phyloP scores from a whole-genome alignment of 1,140 invertebrate species.

The Drosophila pseudoananassae region DNA sequence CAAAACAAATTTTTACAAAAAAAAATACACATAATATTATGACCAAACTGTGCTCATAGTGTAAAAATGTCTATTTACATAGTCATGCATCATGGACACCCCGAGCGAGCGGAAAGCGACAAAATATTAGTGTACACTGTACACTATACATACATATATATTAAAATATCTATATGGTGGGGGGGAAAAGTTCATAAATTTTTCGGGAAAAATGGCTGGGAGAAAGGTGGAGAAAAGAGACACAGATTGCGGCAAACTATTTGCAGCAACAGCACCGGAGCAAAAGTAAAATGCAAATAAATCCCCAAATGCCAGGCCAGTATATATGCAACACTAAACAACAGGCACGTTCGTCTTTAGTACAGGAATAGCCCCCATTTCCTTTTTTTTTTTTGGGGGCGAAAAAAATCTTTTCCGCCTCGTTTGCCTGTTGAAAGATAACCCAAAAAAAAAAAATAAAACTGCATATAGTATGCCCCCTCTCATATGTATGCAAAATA shows the following conservation, averaged over 20 bases:
- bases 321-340: slow-evolving; percentile 70
- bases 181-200: slow-evolving; percentile 74
- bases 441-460: slow-evolving; percentile 5
- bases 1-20: slow-evolving; percentile 42
- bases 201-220: slow-evolving; percentile 14
- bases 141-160: slow-evolving; percentile 57
- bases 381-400: background rate
- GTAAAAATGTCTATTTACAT: slow-evolving; percentile 80
- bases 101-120: slow-evolving; percentile 13
- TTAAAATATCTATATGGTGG: background rate
- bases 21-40: slow-evolving; percentile 19
- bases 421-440: slow-evolving; percentile 72
- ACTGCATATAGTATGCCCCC: slow-evolving; percentile 3
- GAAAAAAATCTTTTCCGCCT: slow-evolving; percentile 43
- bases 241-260: slow-evolving; percentile 80
- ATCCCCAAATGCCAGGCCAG: slow-evolving; percentile 69
- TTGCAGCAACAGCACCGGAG: slow-evolving; percentile 40
- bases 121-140: slow-evolving; percentile 19
- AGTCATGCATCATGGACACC: slow-evolving; percentile 71
- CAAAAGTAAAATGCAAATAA: slow-evolving; percentile 79
- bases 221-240: slow-evolving; percentile 12
- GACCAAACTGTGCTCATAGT: slow-evolving; percentile 74
- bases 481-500: slow-evolving; percentile 60
- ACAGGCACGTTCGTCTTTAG: slow-evolving; percentile 52
- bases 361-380: background rate